Conservation (phyloP, 2,113 vertebrate genomes). For the Australoheros scitulus region DNA sequence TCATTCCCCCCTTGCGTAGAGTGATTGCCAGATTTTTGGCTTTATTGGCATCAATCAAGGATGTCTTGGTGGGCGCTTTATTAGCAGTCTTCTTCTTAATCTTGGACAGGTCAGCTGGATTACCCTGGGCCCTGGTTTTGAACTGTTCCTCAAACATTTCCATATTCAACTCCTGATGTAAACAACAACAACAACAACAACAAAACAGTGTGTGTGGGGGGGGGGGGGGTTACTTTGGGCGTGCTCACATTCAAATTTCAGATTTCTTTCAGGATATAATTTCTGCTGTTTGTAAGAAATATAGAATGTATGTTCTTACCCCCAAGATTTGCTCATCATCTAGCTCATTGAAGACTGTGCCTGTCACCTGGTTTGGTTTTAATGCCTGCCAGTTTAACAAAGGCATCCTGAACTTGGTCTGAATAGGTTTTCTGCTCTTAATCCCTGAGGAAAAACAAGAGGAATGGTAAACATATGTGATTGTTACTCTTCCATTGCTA, state of each 20-base stretch:
- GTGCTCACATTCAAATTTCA: background rate
- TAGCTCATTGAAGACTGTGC: slow-evolving; percentile 89
- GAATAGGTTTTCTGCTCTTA: slow-evolving; percentile 88
- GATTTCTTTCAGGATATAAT: background rate
- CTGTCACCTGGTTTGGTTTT: slow-evolving; percentile 87
- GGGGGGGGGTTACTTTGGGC: fast-evolving
- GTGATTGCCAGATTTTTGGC: slow-evolving; percentile 98
- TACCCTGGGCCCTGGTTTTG: slow-evolving; percentile 92
- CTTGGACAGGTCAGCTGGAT: slow-evolving; percentile 73
- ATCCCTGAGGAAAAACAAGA: slow-evolving; percentile 49
- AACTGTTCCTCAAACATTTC: slow-evolving; percentile 92
- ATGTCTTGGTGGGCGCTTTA: slow-evolving; percentile 86
- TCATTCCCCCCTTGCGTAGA: slow-evolving; percentile 89
- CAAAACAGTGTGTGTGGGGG: background rate
- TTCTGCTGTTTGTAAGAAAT: background rate
- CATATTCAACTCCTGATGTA: slow-evolving; percentile 92
- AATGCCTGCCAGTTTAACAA: slow-evolving; percentile 91
- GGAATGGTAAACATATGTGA: background rate
- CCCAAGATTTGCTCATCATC: slow-evolving; percentile 89
- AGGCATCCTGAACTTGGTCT: slow-evolving; percentile 91
- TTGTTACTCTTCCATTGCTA: background rate
- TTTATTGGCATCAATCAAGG: slow-evolving; percentile 90
- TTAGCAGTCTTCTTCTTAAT: slow-evolving; percentile 82
- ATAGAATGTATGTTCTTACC: slow-evolving; percentile 72
- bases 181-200: background rate